Evolutionary conservation across 2,888 invertebrate species (phyloP).

Genomic region (Leptinotarsa tumamoca): DNA sequence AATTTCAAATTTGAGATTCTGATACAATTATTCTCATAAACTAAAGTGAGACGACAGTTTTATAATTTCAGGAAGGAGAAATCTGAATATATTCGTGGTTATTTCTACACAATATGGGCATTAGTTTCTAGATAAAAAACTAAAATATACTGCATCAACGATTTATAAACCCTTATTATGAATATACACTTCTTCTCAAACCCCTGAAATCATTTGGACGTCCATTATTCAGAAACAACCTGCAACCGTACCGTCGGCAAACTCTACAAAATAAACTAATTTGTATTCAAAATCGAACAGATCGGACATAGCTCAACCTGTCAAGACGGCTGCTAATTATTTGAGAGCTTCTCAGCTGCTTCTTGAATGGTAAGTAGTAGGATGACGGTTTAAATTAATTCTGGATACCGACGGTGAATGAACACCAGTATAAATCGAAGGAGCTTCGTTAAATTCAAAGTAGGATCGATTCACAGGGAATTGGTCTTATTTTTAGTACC

Average conservation of each 20-base stretch:
- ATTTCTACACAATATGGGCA: too few relatives aligned
- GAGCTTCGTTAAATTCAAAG: conserved; percentile 4
- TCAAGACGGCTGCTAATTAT: conserved; percentile 40
- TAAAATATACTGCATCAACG: too few relatives aligned
- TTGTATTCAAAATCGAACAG: conserved; percentile 37
- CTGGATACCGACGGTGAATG: conserved; percentile 16
- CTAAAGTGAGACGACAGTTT: too few relatives aligned
- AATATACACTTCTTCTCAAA: too few relatives aligned
- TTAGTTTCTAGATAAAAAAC: too few relatives aligned
- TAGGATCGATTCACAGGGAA: conserved; percentile 2
- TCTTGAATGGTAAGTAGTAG: conserved; percentile 35
- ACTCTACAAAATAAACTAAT: conserved; percentile 22
- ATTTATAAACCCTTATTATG: too few relatives aligned
- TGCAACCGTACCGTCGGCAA: background rate
- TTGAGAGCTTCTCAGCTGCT: conserved; percentile 26
- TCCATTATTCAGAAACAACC: conserved; percentile 10
- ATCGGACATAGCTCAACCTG: conserved; percentile 36
- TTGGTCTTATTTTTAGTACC: background rate
- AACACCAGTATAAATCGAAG: conserved; percentile 6
- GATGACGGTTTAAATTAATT: conserved; percentile 38
- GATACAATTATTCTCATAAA: too few relatives aligned
- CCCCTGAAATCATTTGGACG: background rate
- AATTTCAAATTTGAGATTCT: too few relatives aligned
- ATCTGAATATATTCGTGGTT: too few relatives aligned
- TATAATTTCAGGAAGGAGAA: too few relatives aligned